Evolutionary conservation across 2,888 invertebrate species (phyloP), one percentile per base, ranked within the genome.

Genomic region (Chrysolina americana): DNA sequence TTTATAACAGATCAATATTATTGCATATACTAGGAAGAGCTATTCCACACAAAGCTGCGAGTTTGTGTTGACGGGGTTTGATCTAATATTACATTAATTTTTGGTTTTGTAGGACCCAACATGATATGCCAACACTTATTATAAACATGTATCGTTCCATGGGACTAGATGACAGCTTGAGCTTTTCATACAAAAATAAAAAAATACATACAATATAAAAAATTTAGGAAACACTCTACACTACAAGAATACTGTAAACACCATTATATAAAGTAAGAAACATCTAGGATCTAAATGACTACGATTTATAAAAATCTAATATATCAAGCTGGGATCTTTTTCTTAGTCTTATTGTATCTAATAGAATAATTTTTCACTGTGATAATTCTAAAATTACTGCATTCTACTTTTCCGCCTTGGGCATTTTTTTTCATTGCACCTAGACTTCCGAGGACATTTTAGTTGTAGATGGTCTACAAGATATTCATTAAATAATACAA

Each of bases 241-340:
- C 87, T 88, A 87, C 85, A 84, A 86, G 88, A 88, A 88, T 88
- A 88, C 88, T 88, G 88, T 87, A 87, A 87, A 87, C 87, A 87
- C 87, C 87, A 85, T 86, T 72, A 83, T 83, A 83, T 82, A 85
- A 86, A 87, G 84, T 87, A 87, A 87, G 85, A 86, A 87, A 87
- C 87, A 86, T 83, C 86, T 87, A 87, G 80, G 78, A 75, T 79
- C 79, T 79, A 81, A 79, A 83, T 73, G 75, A 84, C 85, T 86
- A 85, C 83, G 82, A 83, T 84, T 85, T 84, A 84, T 85, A 86
- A 87, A 87, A 86, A 87, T 85, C 85, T 86, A 85, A 82, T 81
- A 64, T 82, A 84, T 84, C 85, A 86, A 87, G 85, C 85, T 84
- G 84, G 86, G 85, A 85, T 85, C 84, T 83, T 79, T 80, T 48